Base-by-base conservation (phyloP, 1,140 invertebrate genomes). In the Cardiocondyla obscurior region DNA sequence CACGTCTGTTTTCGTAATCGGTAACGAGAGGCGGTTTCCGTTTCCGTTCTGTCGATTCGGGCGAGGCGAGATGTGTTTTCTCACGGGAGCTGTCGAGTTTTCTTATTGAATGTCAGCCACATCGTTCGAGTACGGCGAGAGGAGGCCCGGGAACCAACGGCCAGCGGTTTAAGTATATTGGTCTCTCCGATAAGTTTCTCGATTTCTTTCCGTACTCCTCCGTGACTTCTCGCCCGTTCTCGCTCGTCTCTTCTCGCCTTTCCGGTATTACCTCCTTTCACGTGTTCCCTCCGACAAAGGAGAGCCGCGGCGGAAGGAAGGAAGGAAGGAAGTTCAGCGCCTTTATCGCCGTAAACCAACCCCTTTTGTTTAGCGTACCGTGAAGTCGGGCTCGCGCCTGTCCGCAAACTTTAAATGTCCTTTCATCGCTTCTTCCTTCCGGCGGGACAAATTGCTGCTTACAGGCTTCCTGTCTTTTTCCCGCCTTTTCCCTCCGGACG, bases 341-440 rank as follows among this genome's bases (percentile, higher is more conserved):
- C 46, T 69, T 79, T 79, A 69, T 55, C 62, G 33, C 7, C 46
- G 33, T 55, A 69, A 79, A 79, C 74, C 62, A 79, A 79, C 62
- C 64, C 28, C 46, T 62, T 69, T 84, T 74, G 64, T 84, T 82
- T 81, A 82, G 77, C 53, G 76, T 60, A 72, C 39, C 79, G 55
- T 81, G 79, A 84, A 74, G 58, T 58, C 77, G 53, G 53, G 28
- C 60, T 53, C 74, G 62, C 62, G 62, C 74, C 39, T 79, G 74
- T 69, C 77, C 74, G 53, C 74, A 69, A 79, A 82, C 82, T 81
- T 83, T 83, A 81, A 81, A 79, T 82, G 60, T 49, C 76, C 51
- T 83, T 83, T 83, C 76, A 83, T 81, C 82, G 60, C 36, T 82
- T 28, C 39, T 81, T 81, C 53, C 67, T 44, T 58, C 28, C 73